phyloP scores from a whole-genome alignment of 2,888 invertebrate genomes.

The Oeneis ivallda region DNA sequence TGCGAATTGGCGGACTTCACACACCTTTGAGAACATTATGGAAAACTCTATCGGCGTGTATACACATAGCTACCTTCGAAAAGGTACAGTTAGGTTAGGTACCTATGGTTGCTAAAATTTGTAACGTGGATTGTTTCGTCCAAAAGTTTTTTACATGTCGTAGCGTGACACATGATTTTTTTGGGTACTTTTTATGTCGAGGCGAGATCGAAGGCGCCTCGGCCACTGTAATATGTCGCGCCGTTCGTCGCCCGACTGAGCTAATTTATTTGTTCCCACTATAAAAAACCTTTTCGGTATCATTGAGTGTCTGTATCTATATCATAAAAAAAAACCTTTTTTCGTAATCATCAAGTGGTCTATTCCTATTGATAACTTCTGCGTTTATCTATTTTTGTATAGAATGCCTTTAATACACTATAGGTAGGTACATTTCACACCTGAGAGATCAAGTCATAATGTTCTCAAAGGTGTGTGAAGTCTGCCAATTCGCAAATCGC shows the following conservation, averaged over 20 bases:
- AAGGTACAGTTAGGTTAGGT: no score
- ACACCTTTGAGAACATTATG: no score
- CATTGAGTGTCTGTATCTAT: neutral
- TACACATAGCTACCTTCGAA: no score
- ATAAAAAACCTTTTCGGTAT: constrained; percentile 28
- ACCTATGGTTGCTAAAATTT: no score
- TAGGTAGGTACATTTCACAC: no score
- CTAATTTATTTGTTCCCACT: constrained; percentile 36
- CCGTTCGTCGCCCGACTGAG: constrained; percentile 50
- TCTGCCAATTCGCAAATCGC: no score
- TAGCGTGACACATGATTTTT: constrained; percentile 67
- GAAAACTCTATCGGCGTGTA: no score
- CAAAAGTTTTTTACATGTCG: constrained; percentile 46
- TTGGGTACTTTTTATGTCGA: constrained; percentile 45
- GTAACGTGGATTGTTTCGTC: constrained; percentile 42
- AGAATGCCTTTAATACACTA: neutral
- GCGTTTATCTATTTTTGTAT: neutral
- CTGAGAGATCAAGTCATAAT: no score
- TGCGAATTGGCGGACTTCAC: no score
- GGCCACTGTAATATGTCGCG: constrained; percentile 68
- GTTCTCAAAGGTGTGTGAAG: no score
- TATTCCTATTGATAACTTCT: constrained; percentile 2
- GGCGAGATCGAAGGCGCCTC: constrained; percentile 64
- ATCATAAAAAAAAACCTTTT: constrained; percentile 10
- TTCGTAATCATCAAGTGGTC: neutral